phyloP scores from a whole-genome alignment of 2,113 vertebrate species.

The Chlamydotis undulata region DNA sequence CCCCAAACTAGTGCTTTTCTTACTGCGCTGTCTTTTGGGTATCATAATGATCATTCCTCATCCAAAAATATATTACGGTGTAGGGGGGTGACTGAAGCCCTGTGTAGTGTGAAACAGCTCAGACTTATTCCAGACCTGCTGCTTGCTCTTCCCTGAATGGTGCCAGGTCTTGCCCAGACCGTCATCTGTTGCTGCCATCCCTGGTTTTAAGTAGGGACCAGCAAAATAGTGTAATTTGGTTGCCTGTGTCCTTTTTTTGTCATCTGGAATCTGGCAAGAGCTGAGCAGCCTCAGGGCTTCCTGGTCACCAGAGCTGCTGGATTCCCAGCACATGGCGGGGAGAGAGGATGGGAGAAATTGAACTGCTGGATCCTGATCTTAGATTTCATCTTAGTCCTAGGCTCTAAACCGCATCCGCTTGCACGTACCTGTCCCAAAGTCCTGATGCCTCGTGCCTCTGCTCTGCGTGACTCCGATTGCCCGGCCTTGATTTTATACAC shows the following conservation, averaged over 20 bases:
- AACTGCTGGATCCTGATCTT: not conserved
- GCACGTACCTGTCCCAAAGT: constrained; percentile 46
- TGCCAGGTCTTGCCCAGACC: not conserved
- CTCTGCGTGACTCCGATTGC: not conserved
- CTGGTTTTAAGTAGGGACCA: not conserved
- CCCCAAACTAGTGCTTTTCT: not conserved
- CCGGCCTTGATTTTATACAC: constrained; percentile 14
- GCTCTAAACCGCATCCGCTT: not conserved
- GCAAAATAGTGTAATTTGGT: not conserved
- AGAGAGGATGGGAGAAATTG: not conserved
- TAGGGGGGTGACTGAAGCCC: not conserved
- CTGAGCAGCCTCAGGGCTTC: not conserved
- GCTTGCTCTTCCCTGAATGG: not conserved
- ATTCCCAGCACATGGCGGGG: not conserved
- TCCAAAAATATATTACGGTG: not conserved
- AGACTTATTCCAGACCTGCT: not conserved
- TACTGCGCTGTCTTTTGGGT: not conserved
- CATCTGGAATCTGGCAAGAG: not conserved
- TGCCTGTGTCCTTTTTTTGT: not conserved
- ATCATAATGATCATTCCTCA: not conserved
- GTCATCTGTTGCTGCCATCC: not conserved
- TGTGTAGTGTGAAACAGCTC: not conserved
- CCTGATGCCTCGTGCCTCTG: not conserved
- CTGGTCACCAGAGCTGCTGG: not conserved
- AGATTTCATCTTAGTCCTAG: not conserved